Conservation (phyloP, 2,113 vertebrate species). For the Pseudorhombus dupliciocellatus region DNA sequence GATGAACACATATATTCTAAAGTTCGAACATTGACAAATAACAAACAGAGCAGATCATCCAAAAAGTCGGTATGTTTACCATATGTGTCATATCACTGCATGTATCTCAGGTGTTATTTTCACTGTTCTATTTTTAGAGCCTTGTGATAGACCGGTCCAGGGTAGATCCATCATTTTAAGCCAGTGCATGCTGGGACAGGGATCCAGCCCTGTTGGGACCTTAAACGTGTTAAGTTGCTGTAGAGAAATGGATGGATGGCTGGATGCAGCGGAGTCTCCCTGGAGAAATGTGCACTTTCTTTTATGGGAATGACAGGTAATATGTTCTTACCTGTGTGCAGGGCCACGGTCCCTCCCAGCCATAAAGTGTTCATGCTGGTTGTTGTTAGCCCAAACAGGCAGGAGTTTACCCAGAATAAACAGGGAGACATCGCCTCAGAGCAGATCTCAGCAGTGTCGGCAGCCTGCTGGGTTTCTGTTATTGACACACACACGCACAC, state of each 20-base stretch:
- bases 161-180: background rate
- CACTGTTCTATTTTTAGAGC: slow-evolving; percentile 11
- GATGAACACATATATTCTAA: too few relatives aligned
- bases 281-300: slow-evolving; percentile 23
- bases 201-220: slow-evolving; percentile 16
- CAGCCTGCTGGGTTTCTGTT: background rate
- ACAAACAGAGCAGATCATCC: too few relatives aligned
- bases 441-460: background rate
- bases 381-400: background rate
- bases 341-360: background rate
- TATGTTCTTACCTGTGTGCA: slow-evolving; percentile 19
- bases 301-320: slow-evolving; percentile 31
- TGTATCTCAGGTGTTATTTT: slow-evolving; percentile 1
- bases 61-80: background rate
- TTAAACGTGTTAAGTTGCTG: slow-evolving; percentile 27
- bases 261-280: slow-evolving; percentile 23
- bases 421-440: background rate
- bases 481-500: background rate
- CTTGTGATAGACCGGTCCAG: background rate
- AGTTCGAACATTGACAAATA: too few relatives aligned
- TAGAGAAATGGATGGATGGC: slow-evolving; percentile 40
- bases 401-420: background rate
- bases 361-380: background rate
- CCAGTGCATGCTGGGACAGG: slow-evolving; percentile 12
- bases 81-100: background rate